Evolutionary conservation across 2,888 invertebrate species (phyloP), one percentile per base, ranked within the genome.

Genomic region (Gnatocerus cornutus): DNA sequence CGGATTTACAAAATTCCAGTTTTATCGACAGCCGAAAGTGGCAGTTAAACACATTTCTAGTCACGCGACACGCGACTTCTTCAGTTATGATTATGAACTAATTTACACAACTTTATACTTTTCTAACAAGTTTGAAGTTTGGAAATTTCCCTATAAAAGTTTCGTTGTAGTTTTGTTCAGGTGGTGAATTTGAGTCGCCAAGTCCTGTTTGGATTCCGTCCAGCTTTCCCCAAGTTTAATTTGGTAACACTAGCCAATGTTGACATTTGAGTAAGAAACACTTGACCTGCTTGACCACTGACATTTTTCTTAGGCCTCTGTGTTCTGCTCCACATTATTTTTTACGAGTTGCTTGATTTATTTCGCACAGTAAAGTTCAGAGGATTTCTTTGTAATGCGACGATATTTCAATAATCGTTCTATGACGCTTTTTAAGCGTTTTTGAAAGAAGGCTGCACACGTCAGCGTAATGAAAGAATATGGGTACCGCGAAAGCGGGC

Each of bases 271-370:
- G 39, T 27, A 61, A 61, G 61, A 61, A 61, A 61, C 61, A 50
- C 46, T 61, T 61, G 61, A 61, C 61, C 61, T 48, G 61, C 61
- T 61, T 61, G 61, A 61, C 61, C 61, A 61, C 61, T 61, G 61
- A 61, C 61, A 61, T 61, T 61, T 48, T 61, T 61, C 61, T 61
- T 50, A 61, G 39, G 41, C 21, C 12, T 53, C 10, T n/a, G 10
- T 13, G 27, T 46, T 27, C 46, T n/a, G 46, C 12, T 43, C 10
- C 8, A 16, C 27, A 46, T 46, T 46, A 46, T 21, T 46, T 46
- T 46, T 46, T 16, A n/a, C n/a, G n/a, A 16, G 46, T 16, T n/a
- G 46, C 16, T 46, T 46, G 46, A 30, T 52, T 52, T 10, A 30
- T 52, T 52, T 10, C 52, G 10, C 29, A 8, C 27, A 27, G 16